A percentile compares a stretch with the other conserved stretches of the same genome.
These are phyloP conservation scores for Lophius americanus DNA, from an alignment of 2,797 vertebrate genomes.

Conservation along the genomic window DNA sequence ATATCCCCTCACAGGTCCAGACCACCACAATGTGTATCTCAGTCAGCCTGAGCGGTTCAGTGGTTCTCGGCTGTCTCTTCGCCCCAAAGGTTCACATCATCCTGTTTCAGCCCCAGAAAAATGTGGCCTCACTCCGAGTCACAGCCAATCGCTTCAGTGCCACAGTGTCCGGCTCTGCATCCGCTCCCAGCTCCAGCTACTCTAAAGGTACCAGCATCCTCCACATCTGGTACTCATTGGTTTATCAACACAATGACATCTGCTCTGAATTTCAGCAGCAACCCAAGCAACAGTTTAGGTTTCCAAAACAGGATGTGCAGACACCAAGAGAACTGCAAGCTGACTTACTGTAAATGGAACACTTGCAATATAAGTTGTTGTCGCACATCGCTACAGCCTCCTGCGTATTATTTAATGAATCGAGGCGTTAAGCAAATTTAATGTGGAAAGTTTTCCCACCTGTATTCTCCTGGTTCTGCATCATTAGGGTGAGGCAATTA, in stretches of 20 bases:
- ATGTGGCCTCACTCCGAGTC: constrained; percentile 89
- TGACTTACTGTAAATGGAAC: no score
- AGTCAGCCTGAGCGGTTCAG: constrained; percentile 95
- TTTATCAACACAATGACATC: no score
- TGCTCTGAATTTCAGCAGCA: no score
- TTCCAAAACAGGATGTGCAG: neutral
- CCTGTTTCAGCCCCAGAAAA: constrained; percentile 98
- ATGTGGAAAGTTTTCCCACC: neutral
- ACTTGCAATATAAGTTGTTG: neutral
- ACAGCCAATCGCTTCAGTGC: constrained; percentile 90
- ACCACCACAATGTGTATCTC: constrained; percentile 99
- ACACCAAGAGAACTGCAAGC: no score
- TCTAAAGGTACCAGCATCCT: constrained; percentile 84
- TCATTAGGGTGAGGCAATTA: constrained; percentile 21
- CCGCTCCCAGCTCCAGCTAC: constrained; percentile 84
- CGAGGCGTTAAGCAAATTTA: neutral
- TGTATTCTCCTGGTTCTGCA: constrained; percentile 2
- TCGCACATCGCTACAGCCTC: neutral
- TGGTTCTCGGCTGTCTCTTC: constrained; percentile 98
- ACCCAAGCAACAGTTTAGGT: neutral
- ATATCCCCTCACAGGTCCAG: constrained; percentile 88
- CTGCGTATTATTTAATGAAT: neutral
- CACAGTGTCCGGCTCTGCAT: constrained; percentile 78
- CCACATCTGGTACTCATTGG: neutral
- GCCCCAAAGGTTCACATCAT: constrained; percentile 98